A percentile compares a stretch with the other conserved stretches of the same genome.
Conservation (phyloP, 2,888 invertebrate species). For the Apotomis betuletana region DNA sequence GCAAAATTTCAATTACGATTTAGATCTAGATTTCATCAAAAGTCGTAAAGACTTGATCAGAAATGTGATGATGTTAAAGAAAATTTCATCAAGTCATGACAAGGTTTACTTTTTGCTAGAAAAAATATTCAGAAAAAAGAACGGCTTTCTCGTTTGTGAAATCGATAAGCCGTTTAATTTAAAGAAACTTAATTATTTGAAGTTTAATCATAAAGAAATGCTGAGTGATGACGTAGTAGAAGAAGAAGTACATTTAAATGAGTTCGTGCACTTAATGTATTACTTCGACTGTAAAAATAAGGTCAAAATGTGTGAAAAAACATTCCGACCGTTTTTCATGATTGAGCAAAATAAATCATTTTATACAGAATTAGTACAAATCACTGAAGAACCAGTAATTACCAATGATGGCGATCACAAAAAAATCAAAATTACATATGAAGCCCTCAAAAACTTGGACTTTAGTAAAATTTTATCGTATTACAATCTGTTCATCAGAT, state of each 20-base stretch:
- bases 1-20: slow-evolving; percentile 50
- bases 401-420: slow-evolving; percentile 42
- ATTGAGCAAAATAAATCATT: slow-evolving; percentile 50
- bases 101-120: slow-evolving; percentile 51
- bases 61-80: slow-evolving; percentile 52
- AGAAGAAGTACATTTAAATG: slow-evolving; percentile 51
- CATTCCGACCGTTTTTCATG: slow-evolving; percentile 52
- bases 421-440: slow-evolving; percentile 45
- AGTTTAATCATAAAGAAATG: slow-evolving; percentile 51
- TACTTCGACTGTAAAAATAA: slow-evolving; percentile 23
- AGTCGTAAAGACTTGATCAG: slow-evolving; percentile 52
- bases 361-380: slow-evolving; percentile 49
- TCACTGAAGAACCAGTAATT: slow-evolving; percentile 47
- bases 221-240: slow-evolving; percentile 46
- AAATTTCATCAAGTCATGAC: slow-evolving; percentile 46
- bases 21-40: slow-evolving; percentile 50
- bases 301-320: slow-evolving; percentile 48
- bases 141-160: slow-evolving; percentile 54
- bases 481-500: slow-evolving; percentile 45
- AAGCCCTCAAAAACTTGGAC: slow-evolving; percentile 46
- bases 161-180: slow-evolving; percentile 52
- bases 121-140: slow-evolving; percentile 52
- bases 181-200: slow-evolving; percentile 54
- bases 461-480: slow-evolving; percentile 47
- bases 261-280: slow-evolving; percentile 51